A percentile compares a stretch with the other conserved stretches of the same genome.
phyloP scores from a whole-genome alignment of 2,113 vertebrate species.

The Prinia subflava region DNA sequence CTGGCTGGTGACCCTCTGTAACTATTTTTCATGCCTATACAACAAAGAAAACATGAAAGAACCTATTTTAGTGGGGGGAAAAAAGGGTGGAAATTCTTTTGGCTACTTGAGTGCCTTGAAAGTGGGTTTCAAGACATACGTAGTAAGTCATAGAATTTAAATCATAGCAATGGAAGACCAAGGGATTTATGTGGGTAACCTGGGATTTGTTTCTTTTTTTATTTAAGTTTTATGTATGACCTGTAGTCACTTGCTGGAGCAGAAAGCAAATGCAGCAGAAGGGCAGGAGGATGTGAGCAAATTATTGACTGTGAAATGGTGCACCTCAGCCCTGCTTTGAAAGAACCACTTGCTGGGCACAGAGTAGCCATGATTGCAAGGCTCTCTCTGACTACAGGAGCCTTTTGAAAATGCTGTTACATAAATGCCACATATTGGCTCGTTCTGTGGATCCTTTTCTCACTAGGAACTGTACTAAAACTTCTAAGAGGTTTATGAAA shows the following conservation, averaged over 20 bases:
- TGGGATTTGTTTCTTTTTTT: neutral
- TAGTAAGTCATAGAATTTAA: neutral
- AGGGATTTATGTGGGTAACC: neutral
- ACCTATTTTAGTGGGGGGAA: neutral
- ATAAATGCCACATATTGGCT: neutral
- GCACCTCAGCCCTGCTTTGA: neutral
- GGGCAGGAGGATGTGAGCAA: neutral
- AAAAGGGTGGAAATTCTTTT: neutral
- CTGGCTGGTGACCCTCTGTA: neutral
- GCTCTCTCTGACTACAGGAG: neutral
- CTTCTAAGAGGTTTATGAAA: constrained; percentile 35
- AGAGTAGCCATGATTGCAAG: neutral
- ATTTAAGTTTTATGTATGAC: neutral
- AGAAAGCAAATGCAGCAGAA: neutral
- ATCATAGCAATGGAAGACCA: neutral
- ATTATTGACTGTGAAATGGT: neutral
- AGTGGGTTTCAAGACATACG: neutral
- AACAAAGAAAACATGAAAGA: neutral
- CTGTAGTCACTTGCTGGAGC: neutral
- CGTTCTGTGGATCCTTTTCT: neutral
- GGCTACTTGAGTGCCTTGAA: neutral
- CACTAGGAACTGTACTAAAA: neutral
- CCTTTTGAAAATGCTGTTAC: constrained; percentile 8
- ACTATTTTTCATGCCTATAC: neutral
- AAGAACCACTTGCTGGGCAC: neutral